A percentile compares a stretch with the other conserved stretches of the same genome.
phyloP scores from a whole-genome alignment of 1,140 invertebrate genomes.

The Acromyrmex heyeri region DNA sequence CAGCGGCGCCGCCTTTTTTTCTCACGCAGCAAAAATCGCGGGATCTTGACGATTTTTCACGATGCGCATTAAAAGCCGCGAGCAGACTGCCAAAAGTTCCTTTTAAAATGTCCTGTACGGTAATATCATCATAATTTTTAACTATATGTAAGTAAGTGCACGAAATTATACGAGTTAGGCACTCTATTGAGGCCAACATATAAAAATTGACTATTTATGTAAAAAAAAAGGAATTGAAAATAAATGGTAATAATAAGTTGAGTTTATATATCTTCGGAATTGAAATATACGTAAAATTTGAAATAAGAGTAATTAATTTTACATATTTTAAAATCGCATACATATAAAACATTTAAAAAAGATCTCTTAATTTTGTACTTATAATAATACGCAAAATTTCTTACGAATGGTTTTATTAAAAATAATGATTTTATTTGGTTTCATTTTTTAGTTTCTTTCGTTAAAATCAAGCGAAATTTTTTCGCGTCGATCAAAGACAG shows the following conservation, averaged over 20 bases:
- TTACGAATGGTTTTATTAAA: background rate
- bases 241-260: too few species aligned
- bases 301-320: slow-evolving; percentile 1
- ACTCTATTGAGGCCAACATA: background rate
- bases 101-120: background rate
- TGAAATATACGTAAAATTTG: background rate
- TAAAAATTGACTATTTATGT: background rate
- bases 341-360: too few species aligned
- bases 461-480: background rate
- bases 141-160: background rate
- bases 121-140: background rate
- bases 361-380: background rate
- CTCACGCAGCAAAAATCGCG: background rate
- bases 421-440: background rate
- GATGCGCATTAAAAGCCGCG: background rate
- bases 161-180: background rate
- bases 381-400: slow-evolving; percentile 7
- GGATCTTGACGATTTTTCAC: slow-evolving; percentile 1
- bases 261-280: too few species aligned
- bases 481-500: background rate
- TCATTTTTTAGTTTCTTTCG: background rate
- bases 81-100: background rate
- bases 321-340: background rate
- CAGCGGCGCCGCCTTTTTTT: background rate
- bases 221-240: background rate